A percentile compares a stretch with the other conserved stretches of the same genome.
Evolutionary conservation across 2,888 invertebrate genomes (phyloP).

Genomic region (Drosophila fungiperda): DNA sequence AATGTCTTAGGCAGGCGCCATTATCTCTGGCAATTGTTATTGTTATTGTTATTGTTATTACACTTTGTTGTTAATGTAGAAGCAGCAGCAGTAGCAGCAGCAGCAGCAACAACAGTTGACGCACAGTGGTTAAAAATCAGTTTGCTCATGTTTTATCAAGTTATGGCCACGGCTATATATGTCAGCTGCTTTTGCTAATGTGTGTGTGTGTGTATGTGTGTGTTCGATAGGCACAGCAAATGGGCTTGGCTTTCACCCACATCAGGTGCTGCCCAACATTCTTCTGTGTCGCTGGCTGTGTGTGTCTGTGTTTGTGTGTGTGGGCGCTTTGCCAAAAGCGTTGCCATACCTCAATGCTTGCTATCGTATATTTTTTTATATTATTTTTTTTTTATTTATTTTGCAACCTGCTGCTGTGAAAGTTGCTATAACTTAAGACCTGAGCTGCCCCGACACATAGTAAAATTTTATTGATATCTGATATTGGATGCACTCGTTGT

Average conservation of each 20-base stretch:
- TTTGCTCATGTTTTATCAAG: slow-evolving; percentile 13
- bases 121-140: slow-evolving; percentile 50
- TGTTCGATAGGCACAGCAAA: slow-evolving; percentile 20
- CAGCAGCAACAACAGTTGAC: slow-evolving; percentile 11
- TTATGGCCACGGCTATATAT: slow-evolving; percentile 21
- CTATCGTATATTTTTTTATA: slow-evolving; percentile 18
- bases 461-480: slow-evolving; percentile 10
- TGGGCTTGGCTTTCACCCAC: slow-evolving; percentile 64
- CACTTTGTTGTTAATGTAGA: slow-evolving; percentile 27
- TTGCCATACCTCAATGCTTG: slow-evolving; percentile 29
- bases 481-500: neutral
- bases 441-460: slow-evolving; percentile 7
- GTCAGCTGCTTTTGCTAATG: slow-evolving; percentile 5
- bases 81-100: slow-evolving; percentile 7
- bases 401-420: slow-evolving; percentile 45
- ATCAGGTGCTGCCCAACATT: slow-evolving; percentile 47
- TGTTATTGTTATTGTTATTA: slow-evolving; percentile 49
- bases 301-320: slow-evolving; percentile 26
- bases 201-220: slow-evolving; percentile 9
- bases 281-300: slow-evolving; percentile 20
- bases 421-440: slow-evolving; percentile 34
- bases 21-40: slow-evolving; percentile 63
- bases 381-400: neutral
- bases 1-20: slow-evolving; percentile 40
- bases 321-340: slow-evolving; percentile 50